A percentile compares a stretch with the other conserved stretches of the same genome.
Conservation (phyloP, 2,113 vertebrate genomes). For the Apeltes quadracus region DNA sequence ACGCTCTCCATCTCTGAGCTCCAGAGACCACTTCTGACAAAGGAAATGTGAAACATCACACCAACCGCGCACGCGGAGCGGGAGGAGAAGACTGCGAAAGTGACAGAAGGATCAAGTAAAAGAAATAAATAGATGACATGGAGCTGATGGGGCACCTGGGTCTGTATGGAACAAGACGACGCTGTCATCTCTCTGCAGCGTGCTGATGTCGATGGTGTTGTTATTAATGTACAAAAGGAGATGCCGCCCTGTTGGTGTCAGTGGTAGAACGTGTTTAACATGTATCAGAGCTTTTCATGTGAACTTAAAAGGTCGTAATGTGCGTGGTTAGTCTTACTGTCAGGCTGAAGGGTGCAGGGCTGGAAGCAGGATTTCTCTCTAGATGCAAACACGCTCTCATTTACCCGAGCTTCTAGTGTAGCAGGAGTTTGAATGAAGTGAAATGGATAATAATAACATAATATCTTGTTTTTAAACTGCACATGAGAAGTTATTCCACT, state of each 20-base stretch:
- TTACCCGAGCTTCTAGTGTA: not conserved
- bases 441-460: not conserved
- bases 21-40: conserved; percentile 62
- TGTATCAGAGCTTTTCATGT: conserved; percentile 36
- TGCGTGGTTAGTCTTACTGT: conserved; percentile 30
- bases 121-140: conserved; percentile 55
- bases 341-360: conserved; percentile 3
- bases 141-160: conserved; percentile 59
- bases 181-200: conserved; percentile 46
- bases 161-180: conserved; percentile 69
- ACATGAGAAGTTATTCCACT: not conserved
- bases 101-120: conserved; percentile 40
- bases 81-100: conserved; percentile 5
- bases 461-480: not conserved
- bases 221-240: conserved; percentile 59
- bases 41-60: conserved; percentile 66
- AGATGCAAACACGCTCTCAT: not conserved
- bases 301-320: conserved; percentile 29
- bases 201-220: conserved; percentile 29
- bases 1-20: conserved; percentile 57
- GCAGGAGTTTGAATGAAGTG: not conserved
- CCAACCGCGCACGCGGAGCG: conserved; percentile 17
- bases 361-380: not conserved
- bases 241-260: conserved; percentile 17
- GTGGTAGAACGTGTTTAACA: conserved; percentile 46